phyloP scores from a whole-genome alignment of 2,797 vertebrate genomes.

The Platyrinchus mystaceus region DNA sequence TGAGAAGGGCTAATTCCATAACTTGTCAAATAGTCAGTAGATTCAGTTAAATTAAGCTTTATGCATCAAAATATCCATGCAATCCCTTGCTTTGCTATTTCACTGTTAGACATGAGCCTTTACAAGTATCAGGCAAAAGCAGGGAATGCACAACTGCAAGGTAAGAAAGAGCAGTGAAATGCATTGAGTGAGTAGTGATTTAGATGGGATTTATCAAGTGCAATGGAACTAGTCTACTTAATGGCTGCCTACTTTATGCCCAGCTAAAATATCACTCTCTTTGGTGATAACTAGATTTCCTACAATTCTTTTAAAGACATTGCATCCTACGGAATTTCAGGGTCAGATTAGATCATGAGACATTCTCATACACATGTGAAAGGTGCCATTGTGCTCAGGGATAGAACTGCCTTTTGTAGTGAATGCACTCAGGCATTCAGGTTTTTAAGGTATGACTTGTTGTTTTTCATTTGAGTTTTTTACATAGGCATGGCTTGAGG shows the following conservation, averaged over 20 bases:
- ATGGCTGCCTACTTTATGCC: not conserved
- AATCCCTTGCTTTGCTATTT: not conserved
- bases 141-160: not conserved
- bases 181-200: not conserved
- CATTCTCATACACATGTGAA: not conserved
- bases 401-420: not conserved
- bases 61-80: not conserved
- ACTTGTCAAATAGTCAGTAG: not conserved
- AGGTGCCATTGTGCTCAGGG: not conserved
- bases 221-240: not conserved
- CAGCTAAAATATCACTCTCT: not conserved
- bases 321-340: not conserved
- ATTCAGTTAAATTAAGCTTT: not conserved
- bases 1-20: not conserved
- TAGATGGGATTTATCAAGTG: not conserved
- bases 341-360: not conserved
- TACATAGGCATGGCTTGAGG: not conserved
- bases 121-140: not conserved
- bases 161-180: not conserved
- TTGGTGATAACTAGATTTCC: not conserved
- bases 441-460: not conserved
- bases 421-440: not conserved
- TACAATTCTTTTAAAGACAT: not conserved
- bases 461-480: not conserved
- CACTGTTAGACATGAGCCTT: not conserved